Evolutionary conservation across 2,797 vertebrate genomes (phyloP).

Genomic region (Bufotes viridis): DNA sequence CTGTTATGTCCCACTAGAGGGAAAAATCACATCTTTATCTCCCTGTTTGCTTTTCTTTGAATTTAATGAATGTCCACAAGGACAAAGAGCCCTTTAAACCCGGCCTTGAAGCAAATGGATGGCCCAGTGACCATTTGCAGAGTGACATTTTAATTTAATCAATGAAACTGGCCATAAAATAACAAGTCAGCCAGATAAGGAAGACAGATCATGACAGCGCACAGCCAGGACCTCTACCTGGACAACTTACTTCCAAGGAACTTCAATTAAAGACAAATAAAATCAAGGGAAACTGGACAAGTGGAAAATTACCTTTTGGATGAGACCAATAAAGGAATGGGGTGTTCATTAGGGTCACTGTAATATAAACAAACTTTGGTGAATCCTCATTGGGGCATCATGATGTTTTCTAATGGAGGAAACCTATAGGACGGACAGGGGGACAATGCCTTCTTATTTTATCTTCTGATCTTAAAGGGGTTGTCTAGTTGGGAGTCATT

Average conservation of each 20-base stretch:
- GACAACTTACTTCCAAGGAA: conserved; percentile 5
- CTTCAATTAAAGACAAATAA: conserved; percentile 50
- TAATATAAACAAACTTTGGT: neutral
- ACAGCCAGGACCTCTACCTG: neutral
- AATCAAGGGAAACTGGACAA: conserved; percentile 17
- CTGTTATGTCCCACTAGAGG: neutral
- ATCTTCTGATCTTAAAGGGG: no score
- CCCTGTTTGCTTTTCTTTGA: conserved; percentile 53
- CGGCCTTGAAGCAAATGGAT: conserved; percentile 47
- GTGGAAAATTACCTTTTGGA: conserved; percentile 10
- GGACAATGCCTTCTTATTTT: no score
- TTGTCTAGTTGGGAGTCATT: no score
- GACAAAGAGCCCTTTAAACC: conserved; percentile 32
- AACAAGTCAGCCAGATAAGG: conserved; percentile 55
- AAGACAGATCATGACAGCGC: conserved; percentile 30
- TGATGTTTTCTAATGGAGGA: neutral
- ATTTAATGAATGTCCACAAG: conserved; percentile 46
- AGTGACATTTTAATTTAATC: conserved; percentile 46
- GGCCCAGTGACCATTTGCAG: conserved; percentile 46
- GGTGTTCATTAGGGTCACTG: neutral
- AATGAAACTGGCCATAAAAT: conserved; percentile 40
- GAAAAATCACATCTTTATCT: conserved; percentile 53
- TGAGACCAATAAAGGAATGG: neutral
- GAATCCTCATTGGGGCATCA: neutral
- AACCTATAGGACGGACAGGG: no score